Percentiles rank a stretch among this genome's conserved stretches.
These are phyloP conservation scores for Muschampia plurimacula DNA, from an alignment of 2,888 invertebrate species.

Conservation along the genomic window DNA sequence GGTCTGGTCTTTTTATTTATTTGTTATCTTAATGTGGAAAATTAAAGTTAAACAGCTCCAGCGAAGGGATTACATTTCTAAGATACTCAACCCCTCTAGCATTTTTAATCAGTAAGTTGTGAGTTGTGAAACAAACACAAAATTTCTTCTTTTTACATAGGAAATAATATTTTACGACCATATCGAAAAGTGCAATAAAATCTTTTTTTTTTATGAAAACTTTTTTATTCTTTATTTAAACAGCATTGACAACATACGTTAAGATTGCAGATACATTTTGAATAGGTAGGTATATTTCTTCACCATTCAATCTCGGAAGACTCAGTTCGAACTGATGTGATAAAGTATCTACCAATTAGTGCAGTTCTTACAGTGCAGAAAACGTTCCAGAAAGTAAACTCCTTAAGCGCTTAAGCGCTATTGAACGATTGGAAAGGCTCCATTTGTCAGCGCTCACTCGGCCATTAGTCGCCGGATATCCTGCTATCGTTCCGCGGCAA, in stretches of 20 bases:
- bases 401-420: conserved; percentile 20
- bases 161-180: no score
- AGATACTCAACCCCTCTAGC: no score
- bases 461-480: conserved; percentile 54
- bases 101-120: no score
- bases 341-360: conserved; percentile 6
- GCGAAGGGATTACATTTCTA: no score
- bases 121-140: no score
- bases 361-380: conserved; percentile 8
- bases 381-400: conserved; percentile 6
- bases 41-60: no score
- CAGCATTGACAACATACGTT: no score
- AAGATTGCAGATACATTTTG: no score
- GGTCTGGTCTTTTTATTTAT: no score
- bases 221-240: no score
- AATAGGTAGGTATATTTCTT: background rate
- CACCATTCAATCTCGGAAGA: conserved; percentile 1
- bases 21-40: no score
- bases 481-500: conserved; percentile 49
- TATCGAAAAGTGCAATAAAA: background rate
- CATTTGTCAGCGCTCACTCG: conserved; percentile 36
- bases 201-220: background rate
- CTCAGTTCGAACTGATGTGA: background rate
- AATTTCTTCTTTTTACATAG: no score
- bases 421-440: conserved; percentile 38